These are phyloP conservation scores for Tautogolabrus adspersus DNA, from an alignment of 2,113 vertebrate genomes.

Conservation along the genomic window DNA sequence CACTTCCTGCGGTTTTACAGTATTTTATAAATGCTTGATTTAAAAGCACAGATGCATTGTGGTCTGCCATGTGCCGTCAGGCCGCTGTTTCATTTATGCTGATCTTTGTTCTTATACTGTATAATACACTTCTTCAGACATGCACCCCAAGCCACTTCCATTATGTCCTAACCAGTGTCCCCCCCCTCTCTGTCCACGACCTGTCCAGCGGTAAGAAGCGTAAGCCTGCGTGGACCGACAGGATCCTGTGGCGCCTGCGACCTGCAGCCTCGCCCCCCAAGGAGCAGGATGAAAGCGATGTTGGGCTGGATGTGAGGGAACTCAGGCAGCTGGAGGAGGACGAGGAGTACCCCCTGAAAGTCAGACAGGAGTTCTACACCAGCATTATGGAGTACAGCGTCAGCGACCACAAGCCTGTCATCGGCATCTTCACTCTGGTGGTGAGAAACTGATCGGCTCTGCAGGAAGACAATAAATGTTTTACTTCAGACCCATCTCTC, in stretches of 20 bases:
- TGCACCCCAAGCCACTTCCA: background rate
- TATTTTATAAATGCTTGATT: no score
- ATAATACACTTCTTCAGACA: no score
- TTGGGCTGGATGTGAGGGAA: background rate
- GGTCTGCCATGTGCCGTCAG: no score
- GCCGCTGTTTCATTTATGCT: no score
- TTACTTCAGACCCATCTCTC: background rate
- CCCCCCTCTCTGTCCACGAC: constrained; percentile 1
- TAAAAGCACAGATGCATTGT: no score
- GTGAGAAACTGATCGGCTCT: constrained; percentile 70
- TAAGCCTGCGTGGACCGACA: constrained; percentile 96
- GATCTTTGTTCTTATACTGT: no score
- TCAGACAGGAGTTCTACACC: constrained; percentile 85
- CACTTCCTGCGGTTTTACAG: no score
- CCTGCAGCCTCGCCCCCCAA: constrained; percentile 48
- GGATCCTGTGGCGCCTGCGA: constrained; percentile 92
- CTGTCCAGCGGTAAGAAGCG: constrained; percentile 90
- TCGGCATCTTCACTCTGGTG: constrained; percentile 88
- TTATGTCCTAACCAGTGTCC: background rate
- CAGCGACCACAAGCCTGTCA: constrained; percentile 97
- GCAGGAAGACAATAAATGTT: no score
- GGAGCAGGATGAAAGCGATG: constrained; percentile 16
- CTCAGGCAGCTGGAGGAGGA: constrained; percentile 50
- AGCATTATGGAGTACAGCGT: constrained; percentile 90
- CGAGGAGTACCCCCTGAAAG: constrained; percentile 76